Evolutionary conservation across 2,888 invertebrate genomes (phyloP).

Genomic region (Apamea epomidion): DNA sequence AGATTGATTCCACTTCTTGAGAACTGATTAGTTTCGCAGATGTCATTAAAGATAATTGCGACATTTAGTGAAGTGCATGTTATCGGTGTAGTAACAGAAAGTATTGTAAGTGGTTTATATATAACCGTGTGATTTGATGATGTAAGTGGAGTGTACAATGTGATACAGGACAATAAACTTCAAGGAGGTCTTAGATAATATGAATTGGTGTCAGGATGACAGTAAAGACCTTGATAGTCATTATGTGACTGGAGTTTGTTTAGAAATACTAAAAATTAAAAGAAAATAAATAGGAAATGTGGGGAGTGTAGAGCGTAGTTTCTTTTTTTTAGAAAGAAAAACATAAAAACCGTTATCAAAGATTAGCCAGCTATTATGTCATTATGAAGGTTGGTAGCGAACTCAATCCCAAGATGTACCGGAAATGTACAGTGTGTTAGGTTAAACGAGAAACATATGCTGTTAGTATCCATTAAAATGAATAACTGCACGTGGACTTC

Average conservation of each 20-base stretch:
- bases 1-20: constrained; percentile 49
- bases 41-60: constrained; percentile 33
- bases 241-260: too few relatives aligned
- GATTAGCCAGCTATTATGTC: too few relatives aligned
- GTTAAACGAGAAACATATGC: background rate
- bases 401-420: background rate
- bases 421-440: background rate
- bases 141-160: background rate
- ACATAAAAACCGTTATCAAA: background rate
- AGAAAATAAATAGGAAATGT: too few relatives aligned
- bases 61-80: constrained; percentile 32
- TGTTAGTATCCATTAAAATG: too few relatives aligned
- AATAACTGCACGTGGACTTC: too few relatives aligned
- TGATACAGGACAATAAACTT: background rate
- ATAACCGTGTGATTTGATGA: background rate
- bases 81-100: constrained; percentile 16
- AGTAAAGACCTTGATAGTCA: background rate
- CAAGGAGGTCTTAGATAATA: background rate
- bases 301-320: too few relatives aligned
- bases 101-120: constrained; percentile 13
- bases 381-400: background rate
- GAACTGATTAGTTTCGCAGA: constrained; percentile 43
- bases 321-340: background rate
- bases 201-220: background rate
- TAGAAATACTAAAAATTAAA: too few relatives aligned